Percentiles rank a stretch among this genome's conserved stretches.
phyloP scores from a whole-genome alignment of 2,888 invertebrate species.

The Drosophila borborema region DNA sequence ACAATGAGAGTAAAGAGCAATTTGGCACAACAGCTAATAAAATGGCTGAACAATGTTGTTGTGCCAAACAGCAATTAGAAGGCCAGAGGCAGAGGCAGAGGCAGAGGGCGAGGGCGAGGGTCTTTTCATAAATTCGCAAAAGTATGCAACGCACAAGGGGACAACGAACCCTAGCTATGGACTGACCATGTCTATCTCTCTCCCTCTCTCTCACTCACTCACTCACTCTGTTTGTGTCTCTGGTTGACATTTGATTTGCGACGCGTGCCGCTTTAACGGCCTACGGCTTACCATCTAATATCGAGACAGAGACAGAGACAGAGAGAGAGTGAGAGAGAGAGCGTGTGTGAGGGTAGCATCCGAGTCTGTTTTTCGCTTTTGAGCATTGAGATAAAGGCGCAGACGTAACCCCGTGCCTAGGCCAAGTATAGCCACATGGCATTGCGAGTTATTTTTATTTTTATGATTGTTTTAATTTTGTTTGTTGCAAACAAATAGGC shows the following conservation, averaged over 20 bases:
- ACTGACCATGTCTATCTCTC: not conserved
- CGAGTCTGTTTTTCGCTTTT: conserved; percentile 23
- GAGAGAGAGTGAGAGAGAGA: too few species aligned
- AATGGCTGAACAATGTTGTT: conserved; percentile 43
- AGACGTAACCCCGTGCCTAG: conserved; percentile 2
- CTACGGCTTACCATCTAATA: conserved; percentile 26
- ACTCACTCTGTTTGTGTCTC: not conserved
- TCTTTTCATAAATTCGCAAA: conserved; percentile 50
- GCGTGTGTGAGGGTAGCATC: not conserved
- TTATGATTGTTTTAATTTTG: conserved; percentile 77
- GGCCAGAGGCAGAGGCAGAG: conserved; percentile 9
- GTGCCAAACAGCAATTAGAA: conserved; percentile 44
- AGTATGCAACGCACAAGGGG: conserved; percentile 30
- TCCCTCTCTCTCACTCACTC: not conserved
- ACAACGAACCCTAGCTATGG: not conserved
- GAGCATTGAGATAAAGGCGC: conserved; percentile 8
- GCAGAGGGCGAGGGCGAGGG: conserved; percentile 10
- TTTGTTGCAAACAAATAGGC: conserved; percentile 80
- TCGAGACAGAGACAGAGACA: not conserved
- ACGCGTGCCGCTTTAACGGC: conserved; percentile 75
- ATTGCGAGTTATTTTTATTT: conserved; percentile 61
- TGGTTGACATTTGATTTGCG: conserved; percentile 73
- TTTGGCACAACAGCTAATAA: conserved; percentile 54
- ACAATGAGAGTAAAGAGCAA: conserved; percentile 24
- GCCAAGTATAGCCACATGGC: conserved; percentile 63